phyloP scores from a whole-genome alignment of 2,113 vertebrate genomes.

The Furnarius figulus region DNA sequence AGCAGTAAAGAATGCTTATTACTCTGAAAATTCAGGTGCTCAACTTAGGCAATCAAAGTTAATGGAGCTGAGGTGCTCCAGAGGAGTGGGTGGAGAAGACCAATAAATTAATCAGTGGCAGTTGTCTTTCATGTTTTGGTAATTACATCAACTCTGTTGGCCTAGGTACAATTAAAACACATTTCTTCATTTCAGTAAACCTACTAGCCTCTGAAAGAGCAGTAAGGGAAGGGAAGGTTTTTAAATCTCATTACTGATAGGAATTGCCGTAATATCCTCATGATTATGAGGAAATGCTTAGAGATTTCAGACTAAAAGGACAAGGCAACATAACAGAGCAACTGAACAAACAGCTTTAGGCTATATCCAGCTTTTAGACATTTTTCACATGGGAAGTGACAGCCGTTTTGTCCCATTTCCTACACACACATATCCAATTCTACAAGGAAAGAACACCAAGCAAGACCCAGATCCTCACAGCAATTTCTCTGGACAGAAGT shows the following conservation, averaged over 20 bases:
- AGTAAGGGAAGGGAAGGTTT: background rate
- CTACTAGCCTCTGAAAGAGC: background rate
- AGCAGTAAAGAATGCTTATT: background rate
- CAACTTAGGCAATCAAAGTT: background rate
- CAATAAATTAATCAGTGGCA: background rate
- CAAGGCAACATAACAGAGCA: background rate
- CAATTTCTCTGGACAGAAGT: background rate
- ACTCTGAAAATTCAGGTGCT: background rate
- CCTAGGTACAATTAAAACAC: background rate
- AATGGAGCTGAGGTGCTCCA: background rate
- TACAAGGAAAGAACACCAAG: background rate
- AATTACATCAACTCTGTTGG: background rate
- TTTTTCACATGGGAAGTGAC: background rate
- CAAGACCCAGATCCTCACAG: background rate
- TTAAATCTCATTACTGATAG: background rate
- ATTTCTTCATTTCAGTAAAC: background rate
- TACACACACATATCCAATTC: background rate
- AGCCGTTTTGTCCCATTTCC: background rate
- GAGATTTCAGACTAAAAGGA: background rate
- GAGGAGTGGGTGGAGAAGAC: background rate
- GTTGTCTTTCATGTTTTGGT: background rate
- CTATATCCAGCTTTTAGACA: background rate
- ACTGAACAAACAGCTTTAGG: background rate
- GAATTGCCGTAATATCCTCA: background rate
- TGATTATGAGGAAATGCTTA: slow-evolving; percentile 1